Evolutionary conservation across 2,113 vertebrate species (phyloP).

Genomic region (Microcebus griseorufus): DNA sequence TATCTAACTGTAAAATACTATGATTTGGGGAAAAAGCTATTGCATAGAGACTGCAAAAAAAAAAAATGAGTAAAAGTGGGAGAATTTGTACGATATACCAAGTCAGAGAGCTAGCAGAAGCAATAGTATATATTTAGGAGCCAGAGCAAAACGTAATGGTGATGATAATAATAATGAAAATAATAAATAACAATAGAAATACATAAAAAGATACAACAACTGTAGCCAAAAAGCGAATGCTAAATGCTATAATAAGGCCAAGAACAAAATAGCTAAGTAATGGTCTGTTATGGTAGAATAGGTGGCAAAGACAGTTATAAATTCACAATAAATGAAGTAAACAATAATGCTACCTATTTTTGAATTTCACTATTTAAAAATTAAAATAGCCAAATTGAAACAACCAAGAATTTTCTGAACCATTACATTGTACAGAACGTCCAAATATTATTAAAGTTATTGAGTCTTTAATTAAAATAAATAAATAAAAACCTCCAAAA

Average conservation of each 20-base stretch:
- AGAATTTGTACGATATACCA: neutral
- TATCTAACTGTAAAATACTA: neutral
- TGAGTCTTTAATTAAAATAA: neutral
- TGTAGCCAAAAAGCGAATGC: neutral
- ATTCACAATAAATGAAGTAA: neutral
- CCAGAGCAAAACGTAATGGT: neutral
- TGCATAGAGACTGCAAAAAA: neutral
- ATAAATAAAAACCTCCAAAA: neutral
- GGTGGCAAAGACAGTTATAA: neutral
- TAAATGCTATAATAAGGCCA: neutral
- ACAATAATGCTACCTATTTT: neutral
- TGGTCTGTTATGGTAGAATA: neutral
- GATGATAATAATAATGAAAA: neutral
- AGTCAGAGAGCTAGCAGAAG: neutral
- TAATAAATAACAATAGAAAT: neutral
- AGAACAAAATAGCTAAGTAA: neutral
- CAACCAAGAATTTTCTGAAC: neutral
- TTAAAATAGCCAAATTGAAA: neutral
- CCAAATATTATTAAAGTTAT: neutral
- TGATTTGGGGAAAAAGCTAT: neutral
- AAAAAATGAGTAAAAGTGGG: accelerated
- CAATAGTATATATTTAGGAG: neutral
- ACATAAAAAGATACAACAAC: neutral
- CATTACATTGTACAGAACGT: neutral
- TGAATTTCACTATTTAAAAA: neutral